Percentiles rank a stretch among this genome's conserved stretches.
Evolutionary conservation across 2,113 vertebrate species (phyloP).

Genomic region (Verasper variegatus): DNA sequence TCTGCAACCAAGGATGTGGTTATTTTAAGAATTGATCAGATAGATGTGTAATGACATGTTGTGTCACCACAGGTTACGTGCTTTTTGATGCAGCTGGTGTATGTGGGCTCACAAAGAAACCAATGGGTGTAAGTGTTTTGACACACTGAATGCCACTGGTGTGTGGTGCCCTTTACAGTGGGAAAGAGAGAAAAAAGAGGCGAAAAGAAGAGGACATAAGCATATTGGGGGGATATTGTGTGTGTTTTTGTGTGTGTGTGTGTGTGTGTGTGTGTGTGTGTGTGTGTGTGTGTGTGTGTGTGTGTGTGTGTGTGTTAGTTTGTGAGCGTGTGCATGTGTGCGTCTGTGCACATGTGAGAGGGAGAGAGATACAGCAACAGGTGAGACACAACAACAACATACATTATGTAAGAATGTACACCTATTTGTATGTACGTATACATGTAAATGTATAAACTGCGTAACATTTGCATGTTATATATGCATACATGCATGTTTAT

Average conservation of each 20-base stretch:
- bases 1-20: no score
- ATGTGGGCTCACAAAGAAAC: neutral
- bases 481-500: neutral
- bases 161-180: slow-evolving; percentile 37
- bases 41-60: neutral
- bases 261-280: no score
- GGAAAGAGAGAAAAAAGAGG: no score
- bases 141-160: neutral
- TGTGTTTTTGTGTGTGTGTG: no score
- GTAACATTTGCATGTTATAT: neutral
- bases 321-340: no score
- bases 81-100: neutral
- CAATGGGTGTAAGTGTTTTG: neutral
- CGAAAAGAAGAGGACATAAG: neutral
- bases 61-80: neutral
- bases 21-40: no score
- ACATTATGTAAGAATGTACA: slow-evolving; percentile 6
- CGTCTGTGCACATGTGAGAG: neutral
- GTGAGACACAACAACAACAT: neutral
- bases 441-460: neutral
- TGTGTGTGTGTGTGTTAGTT: no score
- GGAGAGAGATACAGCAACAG: slow-evolving; percentile 12
- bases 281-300: no score
- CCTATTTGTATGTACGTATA: neutral
- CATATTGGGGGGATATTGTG: neutral